phyloP scores from a whole-genome alignment of 2,797 vertebrate species.

The Echiichthys vipera region DNA sequence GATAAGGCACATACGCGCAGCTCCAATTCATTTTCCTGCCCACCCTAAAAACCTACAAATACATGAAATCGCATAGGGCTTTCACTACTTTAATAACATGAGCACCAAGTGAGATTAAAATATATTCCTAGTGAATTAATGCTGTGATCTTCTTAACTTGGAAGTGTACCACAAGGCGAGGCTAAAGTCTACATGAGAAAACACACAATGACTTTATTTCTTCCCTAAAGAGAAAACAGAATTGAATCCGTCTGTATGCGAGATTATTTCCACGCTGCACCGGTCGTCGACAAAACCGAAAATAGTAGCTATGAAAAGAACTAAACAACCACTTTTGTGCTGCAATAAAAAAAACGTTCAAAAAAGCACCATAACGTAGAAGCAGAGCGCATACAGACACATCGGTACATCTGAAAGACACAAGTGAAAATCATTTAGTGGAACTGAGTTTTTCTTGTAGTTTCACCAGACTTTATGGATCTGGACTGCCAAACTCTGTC shows the following conservation, averaged over 20 bases:
- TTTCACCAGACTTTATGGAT: background rate
- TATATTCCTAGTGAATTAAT: background rate
- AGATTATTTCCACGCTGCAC: background rate
- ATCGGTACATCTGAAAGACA: background rate
- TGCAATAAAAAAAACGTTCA: background rate
- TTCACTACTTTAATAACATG: background rate
- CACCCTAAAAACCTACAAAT: slow-evolving; percentile 8
- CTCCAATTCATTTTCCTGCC: slow-evolving; percentile 8
- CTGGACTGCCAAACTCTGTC: background rate
- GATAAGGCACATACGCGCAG: background rate
- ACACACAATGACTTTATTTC: background rate
- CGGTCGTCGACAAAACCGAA: background rate
- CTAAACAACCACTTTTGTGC: background rate
- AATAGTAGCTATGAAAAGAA: background rate
- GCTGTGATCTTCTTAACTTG: background rate
- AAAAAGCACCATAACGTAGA: background rate
- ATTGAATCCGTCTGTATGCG: background rate
- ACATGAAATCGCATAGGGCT: background rate
- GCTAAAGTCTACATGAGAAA: background rate
- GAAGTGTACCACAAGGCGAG: background rate
- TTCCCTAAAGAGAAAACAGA: background rate
- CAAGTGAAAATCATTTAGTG: background rate
- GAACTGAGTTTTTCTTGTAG: background rate
- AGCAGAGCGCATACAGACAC: background rate
- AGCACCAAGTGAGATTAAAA: background rate